A percentile compares a stretch with the other conserved stretches of the same genome.
Conservation (phyloP, 2,888 invertebrate species). For the Epinotia nisella region DNA sequence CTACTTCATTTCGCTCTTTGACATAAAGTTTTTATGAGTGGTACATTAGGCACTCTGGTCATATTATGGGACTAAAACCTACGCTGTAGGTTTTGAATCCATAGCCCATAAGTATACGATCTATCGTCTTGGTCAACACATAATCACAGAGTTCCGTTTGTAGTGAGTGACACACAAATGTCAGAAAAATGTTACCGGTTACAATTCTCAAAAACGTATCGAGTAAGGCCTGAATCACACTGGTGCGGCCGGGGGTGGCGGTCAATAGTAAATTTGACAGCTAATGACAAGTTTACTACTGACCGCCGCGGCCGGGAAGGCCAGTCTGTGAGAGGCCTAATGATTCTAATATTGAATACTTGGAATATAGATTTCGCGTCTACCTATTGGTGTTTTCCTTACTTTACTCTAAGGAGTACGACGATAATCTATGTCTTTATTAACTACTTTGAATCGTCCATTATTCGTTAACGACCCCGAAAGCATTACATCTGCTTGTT, state of each 20-base stretch:
- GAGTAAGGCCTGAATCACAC: no score
- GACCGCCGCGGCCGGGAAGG: no score
- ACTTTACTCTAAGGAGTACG: conserved; percentile 68
- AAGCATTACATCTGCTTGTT: conserved; percentile 64
- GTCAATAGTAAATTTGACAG: no score
- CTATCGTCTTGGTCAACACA: conserved; percentile 25
- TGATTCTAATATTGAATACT: conserved; percentile 44
- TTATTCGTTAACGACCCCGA: conserved; percentile 68
- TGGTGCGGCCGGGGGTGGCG: no score
- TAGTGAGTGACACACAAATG: conserved; percentile 19
- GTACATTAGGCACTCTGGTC: conserved; percentile 34
- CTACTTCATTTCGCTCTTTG: conserved; percentile 29
- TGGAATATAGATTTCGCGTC: conserved; percentile 64
- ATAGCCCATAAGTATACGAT: conserved; percentile 13
- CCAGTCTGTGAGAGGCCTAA: no score
- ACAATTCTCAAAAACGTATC: conserved; percentile 11
- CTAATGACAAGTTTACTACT: no score
- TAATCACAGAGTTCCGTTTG: conserved; percentile 20
- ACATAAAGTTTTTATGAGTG: conserved; percentile 25
- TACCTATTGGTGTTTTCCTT: conserved; percentile 80
- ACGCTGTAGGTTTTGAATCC: conserved; percentile 19
- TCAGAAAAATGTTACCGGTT: background rate
- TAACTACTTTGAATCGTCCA: conserved; percentile 49
- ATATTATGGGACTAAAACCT: conserved; percentile 26
- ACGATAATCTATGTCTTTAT: conserved; percentile 56